Percentiles rank a stretch among this genome's conserved stretches.
phyloP scores from a whole-genome alignment of 2,888 invertebrate species.

The Sacculina carcini region DNA sequence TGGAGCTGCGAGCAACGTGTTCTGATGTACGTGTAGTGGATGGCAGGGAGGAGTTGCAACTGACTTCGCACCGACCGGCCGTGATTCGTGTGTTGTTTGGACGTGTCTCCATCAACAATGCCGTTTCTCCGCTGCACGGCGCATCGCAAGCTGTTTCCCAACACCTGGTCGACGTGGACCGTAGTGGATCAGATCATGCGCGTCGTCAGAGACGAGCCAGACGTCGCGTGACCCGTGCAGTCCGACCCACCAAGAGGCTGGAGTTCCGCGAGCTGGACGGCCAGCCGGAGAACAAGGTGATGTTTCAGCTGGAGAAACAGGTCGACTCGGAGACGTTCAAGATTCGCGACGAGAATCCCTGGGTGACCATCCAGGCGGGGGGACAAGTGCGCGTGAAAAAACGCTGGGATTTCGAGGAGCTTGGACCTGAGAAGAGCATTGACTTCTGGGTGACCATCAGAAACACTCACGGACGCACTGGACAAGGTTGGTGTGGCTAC shows the following conservation, averaged over 20 bases:
- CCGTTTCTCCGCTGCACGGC: slow-evolving; percentile 11
- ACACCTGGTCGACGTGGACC: slow-evolving; percentile 13
- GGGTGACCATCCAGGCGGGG: slow-evolving; percentile 75
- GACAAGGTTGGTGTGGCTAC: too few relatives aligned
- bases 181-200: slow-evolving; percentile 15
- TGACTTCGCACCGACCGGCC: too few relatives aligned
- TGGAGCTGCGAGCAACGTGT: too few relatives aligned
- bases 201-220: slow-evolving; percentile 31
- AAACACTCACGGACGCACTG: slow-evolving; percentile 26
- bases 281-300: slow-evolving; percentile 57
- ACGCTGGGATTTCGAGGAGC: slow-evolving; percentile 89
- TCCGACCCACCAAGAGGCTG: slow-evolving; percentile 76
- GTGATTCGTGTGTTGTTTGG: too few relatives aligned
- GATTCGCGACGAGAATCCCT: slow-evolving; percentile 73
- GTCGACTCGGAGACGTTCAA: slow-evolving; percentile 76
- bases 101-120: neutral
- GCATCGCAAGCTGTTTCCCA: slow-evolving; percentile 10
- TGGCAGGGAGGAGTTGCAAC: too few relatives aligned
- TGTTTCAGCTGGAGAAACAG: slow-evolving; percentile 70
- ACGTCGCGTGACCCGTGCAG: slow-evolving; percentile 57
- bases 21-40: too few relatives aligned
- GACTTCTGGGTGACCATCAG: slow-evolving; percentile 88
- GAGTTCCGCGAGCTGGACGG: slow-evolving; percentile 79
- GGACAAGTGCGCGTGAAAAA: slow-evolving; percentile 77
- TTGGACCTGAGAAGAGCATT: slow-evolving; percentile 78